These are phyloP conservation scores for Chamaea fasciata DNA, from an alignment of 2,113 vertebrate genomes.

Conservation along the genomic window DNA sequence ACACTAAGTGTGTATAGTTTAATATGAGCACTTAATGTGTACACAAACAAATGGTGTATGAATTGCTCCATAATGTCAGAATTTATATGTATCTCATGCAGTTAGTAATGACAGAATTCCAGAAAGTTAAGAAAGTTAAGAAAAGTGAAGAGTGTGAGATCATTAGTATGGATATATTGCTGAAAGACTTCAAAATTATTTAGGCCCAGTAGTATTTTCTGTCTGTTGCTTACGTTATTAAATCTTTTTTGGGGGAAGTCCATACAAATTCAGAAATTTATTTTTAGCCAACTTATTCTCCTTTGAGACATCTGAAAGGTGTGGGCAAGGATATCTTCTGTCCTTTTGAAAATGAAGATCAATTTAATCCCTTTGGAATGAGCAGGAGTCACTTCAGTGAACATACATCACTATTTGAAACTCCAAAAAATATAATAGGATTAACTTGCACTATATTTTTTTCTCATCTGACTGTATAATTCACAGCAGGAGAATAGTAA, in stretches of 20 bases:
- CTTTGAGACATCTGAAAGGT: neutral
- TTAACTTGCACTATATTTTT: accelerated
- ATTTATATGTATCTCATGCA: neutral
- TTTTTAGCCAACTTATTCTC: neutral
- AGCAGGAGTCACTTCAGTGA: neutral
- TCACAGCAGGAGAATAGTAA: neutral
- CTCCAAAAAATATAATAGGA: neutral
- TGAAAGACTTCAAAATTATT: neutral
- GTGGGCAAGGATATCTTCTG: neutral
- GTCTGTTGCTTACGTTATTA: neutral
- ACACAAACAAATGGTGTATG: neutral
- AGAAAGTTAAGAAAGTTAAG: neutral
- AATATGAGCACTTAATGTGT: neutral
- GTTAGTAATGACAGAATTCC: neutral
- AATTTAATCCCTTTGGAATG: neutral
- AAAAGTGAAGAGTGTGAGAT: neutral
- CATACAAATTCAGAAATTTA: neutral
- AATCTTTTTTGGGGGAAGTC: neutral
- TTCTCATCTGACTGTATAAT: neutral
- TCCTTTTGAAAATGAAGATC: neutral
- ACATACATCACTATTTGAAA: neutral
- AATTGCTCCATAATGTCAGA: neutral
- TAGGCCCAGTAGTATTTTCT: neutral
- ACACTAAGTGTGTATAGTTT: neutral
- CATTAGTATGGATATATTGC: neutral